Evolutionary conservation across 2,113 vertebrate genomes (phyloP).

Genomic region (Diadophis punctatus): DNA sequence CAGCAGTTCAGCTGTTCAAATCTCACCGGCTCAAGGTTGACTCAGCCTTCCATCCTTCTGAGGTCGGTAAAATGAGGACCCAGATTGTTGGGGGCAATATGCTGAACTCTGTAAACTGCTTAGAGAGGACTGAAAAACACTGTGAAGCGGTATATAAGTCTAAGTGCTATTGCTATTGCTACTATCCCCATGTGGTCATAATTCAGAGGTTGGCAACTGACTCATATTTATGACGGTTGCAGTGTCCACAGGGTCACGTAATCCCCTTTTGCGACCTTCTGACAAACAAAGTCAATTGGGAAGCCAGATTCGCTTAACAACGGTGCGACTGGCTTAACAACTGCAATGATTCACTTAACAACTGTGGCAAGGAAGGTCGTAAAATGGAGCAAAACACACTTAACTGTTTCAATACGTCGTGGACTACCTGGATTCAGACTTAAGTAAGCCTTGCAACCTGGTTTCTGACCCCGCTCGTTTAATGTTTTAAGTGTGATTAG

Average conservation of each 20-base stretch:
- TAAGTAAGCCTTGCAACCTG: not conserved
- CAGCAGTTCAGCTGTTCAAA: too few species aligned
- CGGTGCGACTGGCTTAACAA: not conserved
- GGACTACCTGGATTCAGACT: not conserved
- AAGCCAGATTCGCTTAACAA: not conserved
- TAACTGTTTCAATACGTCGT: not conserved
- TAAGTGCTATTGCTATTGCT: too few species aligned
- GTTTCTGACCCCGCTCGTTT: not conserved
- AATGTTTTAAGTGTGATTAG: not conserved
- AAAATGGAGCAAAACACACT: not conserved
- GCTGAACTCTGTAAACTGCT: too few species aligned
- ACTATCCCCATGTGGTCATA: not conserved
- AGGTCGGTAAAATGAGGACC: too few species aligned
- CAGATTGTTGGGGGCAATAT: too few species aligned
- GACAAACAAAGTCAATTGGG: not conserved
- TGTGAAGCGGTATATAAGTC: too few species aligned
- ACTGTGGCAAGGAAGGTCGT: not conserved
- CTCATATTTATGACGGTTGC: not conserved
- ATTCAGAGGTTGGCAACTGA: not conserved
- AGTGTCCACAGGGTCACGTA: rapidly evolving
- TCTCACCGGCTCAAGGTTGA: too few species aligned
- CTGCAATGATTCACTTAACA: not conserved
- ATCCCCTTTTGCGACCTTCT: not conserved
- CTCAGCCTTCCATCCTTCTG: too few species aligned
- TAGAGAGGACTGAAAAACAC: too few species aligned